These are phyloP conservation scores for Sinocyclocheilus anshuiensis DNA, from an alignment of 2,113 vertebrate species.

Conservation along the genomic window DNA sequence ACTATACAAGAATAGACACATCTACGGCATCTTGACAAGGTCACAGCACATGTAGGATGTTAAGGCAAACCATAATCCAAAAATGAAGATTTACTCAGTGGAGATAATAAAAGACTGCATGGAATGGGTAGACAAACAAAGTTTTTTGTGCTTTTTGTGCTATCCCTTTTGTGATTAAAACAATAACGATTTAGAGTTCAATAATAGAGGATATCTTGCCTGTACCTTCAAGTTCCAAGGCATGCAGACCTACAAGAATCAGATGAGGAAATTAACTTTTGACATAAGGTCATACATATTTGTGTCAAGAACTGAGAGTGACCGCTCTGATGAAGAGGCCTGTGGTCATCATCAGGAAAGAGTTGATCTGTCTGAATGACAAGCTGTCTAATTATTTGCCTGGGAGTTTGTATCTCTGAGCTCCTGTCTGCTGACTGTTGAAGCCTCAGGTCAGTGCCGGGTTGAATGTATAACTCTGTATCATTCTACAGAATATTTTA, in stretches of 20 bases:
- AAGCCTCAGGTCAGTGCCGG: neutral
- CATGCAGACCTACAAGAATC: neutral
- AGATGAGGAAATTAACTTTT: neutral
- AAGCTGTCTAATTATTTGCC: constrained; percentile 6
- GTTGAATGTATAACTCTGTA: neutral
- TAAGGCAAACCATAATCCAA: neutral
- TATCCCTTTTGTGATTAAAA: no score
- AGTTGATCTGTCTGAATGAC: constrained; percentile 9
- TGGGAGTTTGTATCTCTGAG: constrained; percentile 7
- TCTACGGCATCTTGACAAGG: neutral
- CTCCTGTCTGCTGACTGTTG: constrained; percentile 1
- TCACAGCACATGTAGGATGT: neutral
- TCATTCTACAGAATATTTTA: neutral
- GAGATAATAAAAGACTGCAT: no score
- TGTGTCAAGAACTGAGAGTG: neutral
- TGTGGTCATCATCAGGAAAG: neutral
- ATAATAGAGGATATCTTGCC: neutral
- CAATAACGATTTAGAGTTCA: neutral
- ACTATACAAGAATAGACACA: neutral
- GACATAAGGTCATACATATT: neutral
- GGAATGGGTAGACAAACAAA: no score
- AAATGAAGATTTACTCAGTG: no score
- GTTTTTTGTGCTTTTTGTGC: no score
- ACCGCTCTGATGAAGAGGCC: neutral
- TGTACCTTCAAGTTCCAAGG: neutral